Evolutionary conservation across 2,113 vertebrate genomes (phyloP), one percentile per base, ranked within the genome.

Genomic region (Strix uralensis): DNA sequence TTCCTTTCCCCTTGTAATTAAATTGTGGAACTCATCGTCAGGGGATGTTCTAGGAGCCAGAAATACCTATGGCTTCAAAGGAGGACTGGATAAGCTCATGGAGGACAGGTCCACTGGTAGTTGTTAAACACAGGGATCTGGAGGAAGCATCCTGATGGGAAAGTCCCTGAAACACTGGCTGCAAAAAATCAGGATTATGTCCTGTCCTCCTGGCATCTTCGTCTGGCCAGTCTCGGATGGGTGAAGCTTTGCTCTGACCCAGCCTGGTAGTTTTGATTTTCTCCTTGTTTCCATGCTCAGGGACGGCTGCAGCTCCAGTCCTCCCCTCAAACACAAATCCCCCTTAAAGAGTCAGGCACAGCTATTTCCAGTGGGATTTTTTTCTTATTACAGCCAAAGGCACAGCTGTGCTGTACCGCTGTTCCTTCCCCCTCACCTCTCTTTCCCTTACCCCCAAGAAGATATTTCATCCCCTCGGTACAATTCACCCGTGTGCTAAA

Each of bases 1-100:
- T 94, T 97, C 91, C 93, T 86, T 81, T 94, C 67, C 88, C 54
- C 59, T 55, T 55, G 15, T 74, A 97, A 96, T 96, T 95, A 84
- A 92, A 86, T 70, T 78, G 91, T 91, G 80, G 88, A 95, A 86
- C 80, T 92, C 83, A 34, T 66, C 74, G 86, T 94, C 92, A 89
- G 77, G 88, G 83, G 91, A 92, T 92, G 80, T 57, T 94, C 88
- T 89, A 83, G 67, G 77, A 92, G 89, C 94, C 95, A 96, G 78
- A 96, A 95, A 96, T 89, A 95, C 86, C 84, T 88, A 42, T 3
- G 5, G 88, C 80, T 90, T 77, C 93, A 74, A 70, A 94, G 91
- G 22, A 86, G 63, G 77, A 18, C 91, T 86, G 91, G 88, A 71
- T 38, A 86, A 88, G 63, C 85, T 94, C 92, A 92, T 1, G 2